Percentiles rank a stretch among this genome's conserved stretches.
phyloP scores from a whole-genome alignment of 2,797 vertebrate species.

The Xenops minutus region DNA sequence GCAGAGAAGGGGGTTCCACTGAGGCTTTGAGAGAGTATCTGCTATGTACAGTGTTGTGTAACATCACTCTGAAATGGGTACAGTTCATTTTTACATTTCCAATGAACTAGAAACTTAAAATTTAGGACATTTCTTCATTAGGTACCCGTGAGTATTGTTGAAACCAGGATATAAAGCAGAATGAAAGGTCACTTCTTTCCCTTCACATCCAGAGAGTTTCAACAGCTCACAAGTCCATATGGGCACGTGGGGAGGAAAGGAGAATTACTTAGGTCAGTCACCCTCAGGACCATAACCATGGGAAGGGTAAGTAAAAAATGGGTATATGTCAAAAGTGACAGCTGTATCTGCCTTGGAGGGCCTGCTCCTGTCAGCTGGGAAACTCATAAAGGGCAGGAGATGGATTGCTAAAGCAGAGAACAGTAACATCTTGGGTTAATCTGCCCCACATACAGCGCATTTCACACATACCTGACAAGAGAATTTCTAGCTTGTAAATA shows the following conservation, averaged over 20 bases:
- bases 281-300: neutral
- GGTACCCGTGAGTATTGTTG: neutral
- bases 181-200: neutral
- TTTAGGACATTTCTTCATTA: slow-evolving; percentile 1
- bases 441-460: neutral
- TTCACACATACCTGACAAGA: slow-evolving; percentile 4
- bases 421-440: neutral
- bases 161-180: neutral
- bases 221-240: neutral
- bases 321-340: neutral
- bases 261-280: neutral
- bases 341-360: neutral
- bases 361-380: neutral
- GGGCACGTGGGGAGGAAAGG: neutral
- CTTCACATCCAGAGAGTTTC: neutral
- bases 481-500: slow-evolving; percentile 36
- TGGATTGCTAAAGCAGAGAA: neutral
- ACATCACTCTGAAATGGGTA: neutral
- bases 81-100: neutral
- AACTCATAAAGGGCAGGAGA: neutral
- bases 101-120: slow-evolving; percentile 11
- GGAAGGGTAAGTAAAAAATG: neutral
- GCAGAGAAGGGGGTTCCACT: neutral
- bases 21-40: neutral
- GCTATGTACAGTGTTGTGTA: neutral